A percentile compares a stretch with the other conserved stretches of the same genome.
phyloP scores from a whole-genome alignment of 2,797 vertebrate genomes.

The Alfaro cultratus region DNA sequence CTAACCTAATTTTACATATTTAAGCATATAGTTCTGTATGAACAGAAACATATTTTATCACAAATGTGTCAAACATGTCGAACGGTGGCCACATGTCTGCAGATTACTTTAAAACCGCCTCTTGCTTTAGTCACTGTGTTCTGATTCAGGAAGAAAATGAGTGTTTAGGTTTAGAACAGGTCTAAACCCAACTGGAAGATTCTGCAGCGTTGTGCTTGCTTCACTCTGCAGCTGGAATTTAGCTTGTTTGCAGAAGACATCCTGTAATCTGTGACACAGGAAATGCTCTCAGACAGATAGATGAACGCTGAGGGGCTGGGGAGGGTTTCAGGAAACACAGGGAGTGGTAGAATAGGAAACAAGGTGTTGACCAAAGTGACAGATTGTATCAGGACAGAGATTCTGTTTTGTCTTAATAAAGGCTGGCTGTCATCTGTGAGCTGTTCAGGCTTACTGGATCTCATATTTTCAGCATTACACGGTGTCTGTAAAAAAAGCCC shows the following conservation, averaged over 20 bases:
- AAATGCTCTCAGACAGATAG: slow-evolving; percentile 66
- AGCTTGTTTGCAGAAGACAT: slow-evolving; percentile 73
- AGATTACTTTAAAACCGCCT: not conserved
- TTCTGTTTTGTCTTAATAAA: slow-evolving; percentile 12
- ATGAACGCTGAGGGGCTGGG: slow-evolving; percentile 13
- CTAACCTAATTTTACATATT: not conserved
- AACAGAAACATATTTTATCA: not conserved
- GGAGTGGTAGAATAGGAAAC: slow-evolving; percentile 47
- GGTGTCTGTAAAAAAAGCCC: not conserved
- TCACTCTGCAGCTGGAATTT: slow-evolving; percentile 44
- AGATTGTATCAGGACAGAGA: slow-evolving; percentile 41
- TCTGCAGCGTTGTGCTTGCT: slow-evolving; percentile 23
- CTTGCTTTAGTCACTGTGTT: not conserved
- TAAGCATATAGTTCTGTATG: not conserved
- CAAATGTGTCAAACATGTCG: not conserved
- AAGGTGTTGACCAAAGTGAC: slow-evolving; percentile 29
- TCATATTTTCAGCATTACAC: slow-evolving; percentile 10
- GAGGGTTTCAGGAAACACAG: slow-evolving; percentile 21
- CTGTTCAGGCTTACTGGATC: slow-evolving; percentile 5
- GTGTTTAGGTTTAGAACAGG: not conserved
- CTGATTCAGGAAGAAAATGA: not conserved
- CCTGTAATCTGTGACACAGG: slow-evolving; percentile 77
- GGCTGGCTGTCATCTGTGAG: slow-evolving; percentile 32
- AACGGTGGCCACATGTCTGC: not conserved
- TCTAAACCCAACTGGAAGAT: not conserved